A percentile compares a stretch with the other conserved stretches of the same genome.
Evolutionary conservation across 2,113 vertebrate genomes (phyloP).

Genomic region (Forbesichthys agassizii): DNA sequence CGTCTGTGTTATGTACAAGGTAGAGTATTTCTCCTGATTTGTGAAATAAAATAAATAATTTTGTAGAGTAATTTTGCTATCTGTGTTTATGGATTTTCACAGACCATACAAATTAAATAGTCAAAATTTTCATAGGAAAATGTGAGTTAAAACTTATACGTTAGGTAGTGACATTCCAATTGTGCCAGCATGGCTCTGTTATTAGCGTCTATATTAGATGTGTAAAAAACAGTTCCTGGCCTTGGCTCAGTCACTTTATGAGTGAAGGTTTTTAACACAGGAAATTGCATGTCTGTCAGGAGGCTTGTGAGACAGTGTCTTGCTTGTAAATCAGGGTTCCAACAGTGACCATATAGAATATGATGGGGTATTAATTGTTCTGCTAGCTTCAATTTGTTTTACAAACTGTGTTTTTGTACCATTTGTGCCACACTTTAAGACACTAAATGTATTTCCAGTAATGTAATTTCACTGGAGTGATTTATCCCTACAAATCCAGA

Average conservation of each 20-base stretch:
- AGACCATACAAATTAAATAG: slow-evolving; percentile 45
- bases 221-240: slow-evolving; percentile 42
- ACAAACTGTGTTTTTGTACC: slow-evolving; percentile 16
- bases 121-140: slow-evolving; percentile 39
- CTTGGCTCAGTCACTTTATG: slow-evolving; percentile 20
- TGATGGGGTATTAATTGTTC: slow-evolving; percentile 24
- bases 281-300: slow-evolving; percentile 70
- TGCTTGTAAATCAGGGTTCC: slow-evolving; percentile 56
- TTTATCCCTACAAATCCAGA: background rate
- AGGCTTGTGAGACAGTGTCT: slow-evolving; percentile 54
- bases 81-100: slow-evolving; percentile 51
- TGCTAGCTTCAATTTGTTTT: slow-evolving; percentile 15
- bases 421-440: slow-evolving; percentile 11
- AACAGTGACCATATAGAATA: slow-evolving; percentile 32
- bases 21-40: slow-evolving; percentile 30
- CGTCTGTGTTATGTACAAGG: slow-evolving; percentile 43
- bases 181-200: slow-evolving; percentile 18
- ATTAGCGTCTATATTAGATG: slow-evolving; percentile 28
- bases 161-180: slow-evolving; percentile 12
- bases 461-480: background rate
- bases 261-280: slow-evolving; percentile 69
- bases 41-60: slow-evolving; percentile 34
- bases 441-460: background rate
- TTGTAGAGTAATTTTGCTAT: slow-evolving; percentile 1
- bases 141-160: slow-evolving; percentile 35